A percentile compares a stretch with the other conserved stretches of the same genome.
These are phyloP conservation scores for Channa argus DNA, from an alignment of 2,113 vertebrate species.

Conservation along the genomic window DNA sequence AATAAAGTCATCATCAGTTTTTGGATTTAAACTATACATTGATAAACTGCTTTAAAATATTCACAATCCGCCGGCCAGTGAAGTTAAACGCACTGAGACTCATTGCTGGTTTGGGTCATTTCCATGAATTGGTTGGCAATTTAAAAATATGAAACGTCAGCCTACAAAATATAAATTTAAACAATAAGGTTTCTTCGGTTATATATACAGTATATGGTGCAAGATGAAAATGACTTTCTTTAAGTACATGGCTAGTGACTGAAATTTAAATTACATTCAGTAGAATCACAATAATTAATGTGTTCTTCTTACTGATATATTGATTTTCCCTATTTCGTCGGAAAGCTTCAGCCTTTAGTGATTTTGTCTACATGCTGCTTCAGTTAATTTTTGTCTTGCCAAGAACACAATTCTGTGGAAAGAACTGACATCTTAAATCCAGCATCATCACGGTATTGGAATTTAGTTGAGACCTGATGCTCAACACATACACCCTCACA, in stretches of 20 bases:
- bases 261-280: not conserved
- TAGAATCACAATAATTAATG: not conserved
- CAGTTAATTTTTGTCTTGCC: slow-evolving; percentile 11
- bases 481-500: slow-evolving; percentile 6
- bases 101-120: too few relatives aligned
- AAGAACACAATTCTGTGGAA: slow-evolving; percentile 15
- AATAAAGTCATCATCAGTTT: too few relatives aligned
- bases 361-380: slow-evolving; percentile 6
- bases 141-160: too few relatives aligned
- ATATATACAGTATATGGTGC: too few relatives aligned
- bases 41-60: too few relatives aligned
- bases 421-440: not conserved
- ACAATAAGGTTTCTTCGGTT: too few relatives aligned
- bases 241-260: not conserved
- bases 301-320: not conserved
- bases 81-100: too few relatives aligned
- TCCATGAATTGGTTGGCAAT: too few relatives aligned
- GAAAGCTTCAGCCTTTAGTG: not conserved
- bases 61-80: too few relatives aligned
- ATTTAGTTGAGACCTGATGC: slow-evolving; percentile 24
- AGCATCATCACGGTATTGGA: slow-evolving; percentile 19
- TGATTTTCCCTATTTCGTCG: not conserved
- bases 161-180: too few relatives aligned
- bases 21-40: too few relatives aligned
- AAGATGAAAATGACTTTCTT: not conserved